Evolutionary conservation across 1,140 invertebrate species (phyloP), one percentile per base, ranked within the genome.

Genomic region (Euwallacea similis): DNA sequence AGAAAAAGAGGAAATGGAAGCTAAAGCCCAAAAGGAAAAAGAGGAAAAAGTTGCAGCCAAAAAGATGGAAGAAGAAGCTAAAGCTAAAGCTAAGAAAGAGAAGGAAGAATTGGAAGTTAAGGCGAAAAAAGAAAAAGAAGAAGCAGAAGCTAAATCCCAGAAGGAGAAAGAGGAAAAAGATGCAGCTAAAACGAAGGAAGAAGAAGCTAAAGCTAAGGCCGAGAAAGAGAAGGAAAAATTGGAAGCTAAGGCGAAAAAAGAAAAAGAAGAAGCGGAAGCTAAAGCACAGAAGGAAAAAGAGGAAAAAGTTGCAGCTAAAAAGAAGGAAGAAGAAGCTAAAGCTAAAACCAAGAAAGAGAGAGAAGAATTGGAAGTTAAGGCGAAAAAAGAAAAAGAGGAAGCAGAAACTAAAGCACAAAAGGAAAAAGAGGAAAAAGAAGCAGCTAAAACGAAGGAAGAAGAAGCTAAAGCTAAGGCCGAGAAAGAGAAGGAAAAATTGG

Each of bases 41-140:
- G 33, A 66, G 16, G 41, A 46, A 58, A 16, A 13, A 55, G 56
- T 72, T 42, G 67, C 54, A 63, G 64, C 56, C 41, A 21, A 66
- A 55, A 16, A 41, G 13, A 63, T 64, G n/a, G n/a, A n/a, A 33
- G 21, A 33, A 33, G 21, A 33, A 33, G 21, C 21, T 33, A 33
- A n/a, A n/a, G n/a, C n/a, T n/a, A n/a, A n/a, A n/a, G n/a, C n/a
- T n/a, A n/a, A n/a, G n/a, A n/a, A 70, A 46, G 65, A 75, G 64
- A 67, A 77, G 70, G 69, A 74, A 55, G 59, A 71, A 75, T 71
- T 72, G 59, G 66, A 74, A 77, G 54, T 55, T 41, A n/a, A n/a
- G n/a, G n/a, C n/a, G n/a, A n/a, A n/a, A n/a, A 60, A 72, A 64
- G 59, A 75, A 72, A 65, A 69, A 73, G 66, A 70, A 74, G 60